Evolutionary conservation across 2,113 vertebrate species (phyloP).

Genomic region (Herpailurus yagouaroundi): DNA sequence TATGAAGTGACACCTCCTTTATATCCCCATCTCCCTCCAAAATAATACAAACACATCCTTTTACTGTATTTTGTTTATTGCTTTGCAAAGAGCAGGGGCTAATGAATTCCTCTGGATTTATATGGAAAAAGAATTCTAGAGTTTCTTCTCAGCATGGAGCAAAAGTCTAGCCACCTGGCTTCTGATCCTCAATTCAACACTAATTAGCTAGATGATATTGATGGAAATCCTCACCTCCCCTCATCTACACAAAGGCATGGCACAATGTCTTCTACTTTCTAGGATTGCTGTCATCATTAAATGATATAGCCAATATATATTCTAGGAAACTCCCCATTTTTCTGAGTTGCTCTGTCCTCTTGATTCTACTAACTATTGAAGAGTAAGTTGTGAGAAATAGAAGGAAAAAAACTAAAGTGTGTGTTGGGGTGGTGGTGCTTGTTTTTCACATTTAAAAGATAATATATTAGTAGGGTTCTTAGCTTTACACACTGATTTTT

Average conservation of each 20-base stretch:
- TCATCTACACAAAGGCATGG: neutral
- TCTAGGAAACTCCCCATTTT: neutral
- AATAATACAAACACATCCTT: neutral
- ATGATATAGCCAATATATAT: neutral
- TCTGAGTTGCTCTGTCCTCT: neutral
- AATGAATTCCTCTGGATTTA: slow-evolving; percentile 5
- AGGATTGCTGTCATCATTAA: neutral
- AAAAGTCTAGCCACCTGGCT: neutral
- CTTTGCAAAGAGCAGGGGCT: neutral
- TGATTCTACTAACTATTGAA: slow-evolving; percentile 1
- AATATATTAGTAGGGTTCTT: neutral
- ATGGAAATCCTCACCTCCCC: neutral
- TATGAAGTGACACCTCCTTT: neutral
- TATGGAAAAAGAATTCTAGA: neutral
- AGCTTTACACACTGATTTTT: neutral
- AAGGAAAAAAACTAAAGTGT: neutral
- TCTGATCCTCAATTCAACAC: neutral
- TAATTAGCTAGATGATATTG: neutral
- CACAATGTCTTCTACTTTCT: neutral
- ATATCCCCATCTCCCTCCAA: rapidly evolving
- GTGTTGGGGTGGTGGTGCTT: neutral
- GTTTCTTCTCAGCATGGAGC: neutral
- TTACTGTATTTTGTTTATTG: neutral
- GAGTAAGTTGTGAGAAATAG: neutral
- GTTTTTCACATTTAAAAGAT: slow-evolving; percentile 7